phyloP scores from a whole-genome alignment of 2,888 invertebrate genomes.

The Noctuana brunneofusca region DNA sequence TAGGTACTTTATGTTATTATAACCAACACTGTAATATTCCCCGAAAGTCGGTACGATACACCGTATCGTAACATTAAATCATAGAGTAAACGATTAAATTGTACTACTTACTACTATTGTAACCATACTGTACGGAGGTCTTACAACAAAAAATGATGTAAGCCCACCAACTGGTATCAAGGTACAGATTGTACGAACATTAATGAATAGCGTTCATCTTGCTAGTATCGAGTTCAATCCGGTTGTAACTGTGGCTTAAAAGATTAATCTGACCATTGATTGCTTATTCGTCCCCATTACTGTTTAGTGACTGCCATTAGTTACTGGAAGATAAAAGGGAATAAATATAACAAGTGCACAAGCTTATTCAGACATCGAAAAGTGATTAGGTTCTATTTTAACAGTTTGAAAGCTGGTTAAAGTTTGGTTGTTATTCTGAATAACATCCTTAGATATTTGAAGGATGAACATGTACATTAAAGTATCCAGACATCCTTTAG shows the following conservation, averaged over 20 bases:
- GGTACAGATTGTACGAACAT: constrained; percentile 16
- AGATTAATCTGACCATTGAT: constrained; percentile 16
- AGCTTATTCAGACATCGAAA: constrained; percentile 1
- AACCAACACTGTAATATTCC: too few species aligned
- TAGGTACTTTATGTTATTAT: too few species aligned
- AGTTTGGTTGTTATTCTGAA: constrained; percentile 1
- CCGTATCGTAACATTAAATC: background rate
- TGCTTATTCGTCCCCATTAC: constrained; percentile 14
- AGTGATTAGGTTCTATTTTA: background rate
- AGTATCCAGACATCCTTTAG: constrained; percentile 36
- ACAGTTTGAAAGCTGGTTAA: background rate
- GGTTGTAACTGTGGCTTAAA: constrained; percentile 18
- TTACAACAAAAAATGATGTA: constrained; percentile 11
- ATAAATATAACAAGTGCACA: constrained; percentile 4
- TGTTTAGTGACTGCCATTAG: background rate
- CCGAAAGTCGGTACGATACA: background rate
- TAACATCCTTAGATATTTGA: constrained; percentile 8
- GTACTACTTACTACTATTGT: background rate
- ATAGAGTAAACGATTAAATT: background rate
- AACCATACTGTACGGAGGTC: background rate
- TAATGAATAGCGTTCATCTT: constrained; percentile 20
- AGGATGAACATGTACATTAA: constrained; percentile 6
- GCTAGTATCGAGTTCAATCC: constrained; percentile 19
- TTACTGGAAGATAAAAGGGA: constrained; percentile 6
- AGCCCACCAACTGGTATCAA: constrained; percentile 9